Percentiles rank a stretch among this genome's conserved stretches.
phyloP scores from a whole-genome alignment of 2,113 vertebrate species.

The Papio anubis region DNA sequence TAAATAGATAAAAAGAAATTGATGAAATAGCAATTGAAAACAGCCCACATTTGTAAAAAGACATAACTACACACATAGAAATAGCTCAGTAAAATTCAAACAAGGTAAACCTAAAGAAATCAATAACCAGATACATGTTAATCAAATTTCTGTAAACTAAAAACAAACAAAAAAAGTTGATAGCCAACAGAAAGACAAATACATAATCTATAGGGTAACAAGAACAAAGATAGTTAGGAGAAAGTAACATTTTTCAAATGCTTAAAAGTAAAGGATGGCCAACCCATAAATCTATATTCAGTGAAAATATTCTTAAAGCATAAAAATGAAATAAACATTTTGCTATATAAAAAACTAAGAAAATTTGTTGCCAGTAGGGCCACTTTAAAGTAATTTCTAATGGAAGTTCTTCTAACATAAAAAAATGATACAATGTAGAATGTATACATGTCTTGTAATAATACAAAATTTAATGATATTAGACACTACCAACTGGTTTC shows the following conservation, averaged over 20 bases:
- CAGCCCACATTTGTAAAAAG: not conserved
- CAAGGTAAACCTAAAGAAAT: not conserved
- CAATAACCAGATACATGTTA: not conserved
- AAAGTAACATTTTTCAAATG: not conserved
- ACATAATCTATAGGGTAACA: not conserved
- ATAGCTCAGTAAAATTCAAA: not conserved
- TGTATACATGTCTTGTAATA: not conserved
- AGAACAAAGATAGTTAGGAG: not conserved
- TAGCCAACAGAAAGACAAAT: not conserved
- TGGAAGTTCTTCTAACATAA: not conserved
- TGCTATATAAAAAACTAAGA: not conserved
- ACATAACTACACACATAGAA: not conserved
- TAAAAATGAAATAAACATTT: not conserved
- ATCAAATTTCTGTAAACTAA: not conserved
- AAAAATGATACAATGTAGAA: not conserved
- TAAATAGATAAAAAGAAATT: not conserved
- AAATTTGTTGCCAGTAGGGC: not conserved
- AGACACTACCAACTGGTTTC: not conserved
- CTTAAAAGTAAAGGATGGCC: not conserved
- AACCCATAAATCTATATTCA: not conserved
- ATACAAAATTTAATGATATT: not conserved
- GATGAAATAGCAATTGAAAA: not conserved
- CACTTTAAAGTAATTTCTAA: not conserved
- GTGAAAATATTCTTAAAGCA: not conserved
- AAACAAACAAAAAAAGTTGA: not conserved